Conservation (phyloP, 1,140 invertebrate species). For the Musca vetustissima region DNA sequence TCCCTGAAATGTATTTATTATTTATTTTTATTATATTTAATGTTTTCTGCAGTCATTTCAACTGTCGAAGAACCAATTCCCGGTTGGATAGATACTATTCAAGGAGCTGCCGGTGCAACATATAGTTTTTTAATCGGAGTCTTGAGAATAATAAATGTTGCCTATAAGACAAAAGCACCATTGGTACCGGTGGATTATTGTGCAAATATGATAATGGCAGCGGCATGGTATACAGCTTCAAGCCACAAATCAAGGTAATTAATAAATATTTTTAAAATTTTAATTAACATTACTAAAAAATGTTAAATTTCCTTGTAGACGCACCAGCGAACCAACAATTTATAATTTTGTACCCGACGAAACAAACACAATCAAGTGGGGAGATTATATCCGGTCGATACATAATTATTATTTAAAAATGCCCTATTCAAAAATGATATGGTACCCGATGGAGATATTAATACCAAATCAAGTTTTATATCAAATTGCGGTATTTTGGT, state of each 20-base stretch:
- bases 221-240: slow-evolving; percentile 62
- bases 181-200: slow-evolving; percentile 82
- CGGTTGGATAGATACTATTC: slow-evolving; percentile 89
- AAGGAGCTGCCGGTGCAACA: slow-evolving; percentile 78
- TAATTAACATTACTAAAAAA: not conserved
- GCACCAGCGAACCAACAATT: slow-evolving; percentile 55
- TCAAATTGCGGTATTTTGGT: slow-evolving; percentile 55
- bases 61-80: slow-evolving; percentile 72
- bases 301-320: not conserved
- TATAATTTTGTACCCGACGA: slow-evolving; percentile 70
- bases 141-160: slow-evolving; percentile 66
- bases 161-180: slow-evolving; percentile 64
- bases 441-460: slow-evolving; percentile 57
- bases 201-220: slow-evolving; percentile 71
- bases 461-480: slow-evolving; percentile 51
- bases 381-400: slow-evolving; percentile 55
- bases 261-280: not conserved
- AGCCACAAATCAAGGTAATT: slow-evolving; percentile 10
- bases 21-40: not conserved
- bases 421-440: slow-evolving; percentile 54
- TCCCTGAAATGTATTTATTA: no score
- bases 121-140: slow-evolving; percentile 72
- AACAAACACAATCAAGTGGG: slow-evolving; percentile 64
- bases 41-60: slow-evolving; percentile 68
- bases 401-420: slow-evolving; percentile 36